Evolutionary conservation across 2,113 vertebrate genomes (phyloP).

Genomic region (Platycercus adscitus): DNA sequence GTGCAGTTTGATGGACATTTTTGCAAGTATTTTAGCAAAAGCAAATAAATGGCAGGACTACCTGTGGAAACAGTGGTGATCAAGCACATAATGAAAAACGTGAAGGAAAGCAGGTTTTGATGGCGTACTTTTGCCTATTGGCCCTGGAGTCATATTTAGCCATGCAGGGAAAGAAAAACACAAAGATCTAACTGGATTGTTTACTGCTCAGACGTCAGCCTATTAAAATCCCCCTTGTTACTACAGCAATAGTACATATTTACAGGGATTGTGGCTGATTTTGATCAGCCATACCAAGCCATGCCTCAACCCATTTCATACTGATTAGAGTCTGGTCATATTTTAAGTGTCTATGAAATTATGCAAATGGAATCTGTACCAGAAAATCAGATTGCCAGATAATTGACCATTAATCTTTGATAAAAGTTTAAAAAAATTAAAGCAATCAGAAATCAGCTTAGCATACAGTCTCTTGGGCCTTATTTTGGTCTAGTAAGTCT

Average conservation of each 20-base stretch:
- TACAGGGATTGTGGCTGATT: slow-evolving; percentile 32
- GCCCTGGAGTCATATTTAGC: slow-evolving; percentile 12
- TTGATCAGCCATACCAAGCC: slow-evolving; percentile 34
- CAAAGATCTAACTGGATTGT: background rate
- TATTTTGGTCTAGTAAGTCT: slow-evolving; percentile 62
- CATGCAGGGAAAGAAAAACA: background rate
- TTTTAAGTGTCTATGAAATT: slow-evolving; percentile 69
- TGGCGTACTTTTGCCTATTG: background rate
- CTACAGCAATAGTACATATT: slow-evolving; percentile 24
- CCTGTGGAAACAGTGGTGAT: background rate
- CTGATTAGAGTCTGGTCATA: slow-evolving; percentile 57
- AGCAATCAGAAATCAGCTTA: slow-evolving; percentile 71
- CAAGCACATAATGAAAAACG: slow-evolving; percentile 4
- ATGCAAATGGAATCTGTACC: slow-evolving; percentile 66
- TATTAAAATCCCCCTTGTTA: slow-evolving; percentile 39
- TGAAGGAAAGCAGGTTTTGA: background rate
- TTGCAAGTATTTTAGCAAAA: background rate
- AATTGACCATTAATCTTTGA: slow-evolving; percentile 72
- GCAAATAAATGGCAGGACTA: background rate
- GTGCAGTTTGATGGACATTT: background rate
- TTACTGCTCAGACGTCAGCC: slow-evolving; percentile 17
- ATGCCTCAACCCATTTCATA: slow-evolving; percentile 57
- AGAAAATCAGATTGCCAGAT: slow-evolving; percentile 71
- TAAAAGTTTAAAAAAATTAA: slow-evolving; percentile 70
- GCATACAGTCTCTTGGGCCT: slow-evolving; percentile 37